Conservation (phyloP, 2,797 vertebrate species). For the Adelosebastes latens region DNA sequence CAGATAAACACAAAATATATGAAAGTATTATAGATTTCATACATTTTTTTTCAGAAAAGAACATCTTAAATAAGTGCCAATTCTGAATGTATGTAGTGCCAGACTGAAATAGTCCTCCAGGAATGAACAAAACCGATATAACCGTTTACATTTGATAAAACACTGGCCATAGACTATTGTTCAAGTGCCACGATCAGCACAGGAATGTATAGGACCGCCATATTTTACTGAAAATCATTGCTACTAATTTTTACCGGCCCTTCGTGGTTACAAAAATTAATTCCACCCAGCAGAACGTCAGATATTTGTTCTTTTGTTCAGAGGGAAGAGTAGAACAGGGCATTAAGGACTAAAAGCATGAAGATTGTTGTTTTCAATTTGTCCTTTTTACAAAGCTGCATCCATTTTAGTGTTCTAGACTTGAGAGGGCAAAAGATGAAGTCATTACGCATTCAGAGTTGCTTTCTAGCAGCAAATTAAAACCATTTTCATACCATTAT, state of each 20-base stretch:
- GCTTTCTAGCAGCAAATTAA: constrained; percentile 43
- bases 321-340: constrained; percentile 32
- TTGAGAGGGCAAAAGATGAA: constrained; percentile 51
- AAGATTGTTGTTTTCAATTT: constrained; percentile 44
- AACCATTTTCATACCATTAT: constrained; percentile 53
- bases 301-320: constrained; percentile 23
- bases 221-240: constrained; percentile 38
- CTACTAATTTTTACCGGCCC: constrained; percentile 5
- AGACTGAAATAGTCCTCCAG: constrained; percentile 34
- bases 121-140: constrained; percentile 35
- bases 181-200: constrained; percentile 68
- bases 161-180: constrained; percentile 43
- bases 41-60: constrained; percentile 7
- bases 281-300: constrained; percentile 6
- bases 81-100: constrained; percentile 65
- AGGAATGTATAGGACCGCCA: constrained; percentile 59
- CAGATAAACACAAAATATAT: constrained; percentile 36
- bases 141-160: constrained; percentile 75
- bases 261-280: constrained; percentile 11
- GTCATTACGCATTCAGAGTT: constrained; percentile 37
- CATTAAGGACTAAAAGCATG: constrained; percentile 50
- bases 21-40: constrained; percentile 16
- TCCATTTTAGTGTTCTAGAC: constrained; percentile 38
- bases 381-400: constrained; percentile 47
- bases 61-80: constrained; percentile 70